These are phyloP conservation scores for Diadumene lineata DNA, from an alignment of 92 coral and sea anemone species.

Conservation along the genomic window DNA sequence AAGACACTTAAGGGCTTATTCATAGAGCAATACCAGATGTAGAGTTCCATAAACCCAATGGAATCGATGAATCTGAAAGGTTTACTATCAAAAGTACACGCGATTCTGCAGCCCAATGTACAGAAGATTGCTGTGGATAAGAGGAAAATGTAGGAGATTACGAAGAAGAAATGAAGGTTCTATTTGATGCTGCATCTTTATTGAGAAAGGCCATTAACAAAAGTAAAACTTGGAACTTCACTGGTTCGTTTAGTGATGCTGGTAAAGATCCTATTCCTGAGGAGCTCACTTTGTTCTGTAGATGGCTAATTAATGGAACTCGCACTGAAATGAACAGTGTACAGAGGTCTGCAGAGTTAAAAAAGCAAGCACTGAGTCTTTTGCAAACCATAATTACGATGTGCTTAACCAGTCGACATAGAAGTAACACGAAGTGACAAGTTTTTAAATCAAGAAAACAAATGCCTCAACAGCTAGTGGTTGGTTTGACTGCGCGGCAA, in stretches of 20 bases:
- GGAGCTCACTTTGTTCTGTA: constrained; percentile 57
- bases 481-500: constrained; percentile 66
- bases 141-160: background rate
- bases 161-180: constrained; percentile 55
- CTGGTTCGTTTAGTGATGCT: constrained; percentile 49
- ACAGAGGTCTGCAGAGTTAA: constrained; percentile 48
- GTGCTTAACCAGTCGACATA: constrained; percentile 29
- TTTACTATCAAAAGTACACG: constrained; percentile 52
- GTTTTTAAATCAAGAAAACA: constrained; percentile 9
- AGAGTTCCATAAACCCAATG: constrained; percentile 61
- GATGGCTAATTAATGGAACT: constrained; percentile 64
- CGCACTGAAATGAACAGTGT: background rate
- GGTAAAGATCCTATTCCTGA: constrained; percentile 40
- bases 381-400: constrained; percentile 30
- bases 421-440: constrained; percentile 26
- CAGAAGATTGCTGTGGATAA: constrained; percentile 45
- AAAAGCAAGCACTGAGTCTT: constrained; percentile 43
- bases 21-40: constrained; percentile 54
- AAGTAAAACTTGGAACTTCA: constrained; percentile 69
- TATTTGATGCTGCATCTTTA: constrained; percentile 63
- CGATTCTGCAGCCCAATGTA: constrained; percentile 45
- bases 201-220: constrained; percentile 60
- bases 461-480: constrained; percentile 47
- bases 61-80: constrained; percentile 66
- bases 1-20: constrained; percentile 50